Conservation (phyloP, 2,113 vertebrate genomes). For the Calyptomena viridis region DNA sequence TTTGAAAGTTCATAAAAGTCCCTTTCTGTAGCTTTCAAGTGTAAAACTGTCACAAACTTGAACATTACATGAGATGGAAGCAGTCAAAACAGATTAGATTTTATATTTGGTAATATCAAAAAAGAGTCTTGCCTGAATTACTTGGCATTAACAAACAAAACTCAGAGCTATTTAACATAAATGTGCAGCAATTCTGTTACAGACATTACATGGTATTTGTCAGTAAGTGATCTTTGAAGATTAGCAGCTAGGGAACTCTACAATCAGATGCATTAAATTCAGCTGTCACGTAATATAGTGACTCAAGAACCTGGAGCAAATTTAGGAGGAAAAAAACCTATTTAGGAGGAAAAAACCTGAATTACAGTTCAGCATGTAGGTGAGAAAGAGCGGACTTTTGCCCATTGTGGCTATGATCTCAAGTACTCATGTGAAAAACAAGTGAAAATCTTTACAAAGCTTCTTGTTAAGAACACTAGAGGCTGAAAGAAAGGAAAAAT, state of each 20-base stretch:
- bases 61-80: background rate
- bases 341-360: background rate
- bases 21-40: background rate
- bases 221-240: background rate
- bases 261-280: background rate
- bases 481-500: background rate
- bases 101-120: background rate
- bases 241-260: background rate
- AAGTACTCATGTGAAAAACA: background rate
- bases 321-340: background rate
- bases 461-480: background rate
- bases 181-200: background rate
- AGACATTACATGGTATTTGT: background rate
- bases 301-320: background rate
- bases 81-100: background rate
- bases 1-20: background rate
- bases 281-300: background rate
- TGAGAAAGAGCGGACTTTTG: background rate
- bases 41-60: background rate
- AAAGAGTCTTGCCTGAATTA: background rate
- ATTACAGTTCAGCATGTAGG: background rate
- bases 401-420: background rate
- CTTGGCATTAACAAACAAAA: background rate
- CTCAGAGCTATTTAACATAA: background rate
- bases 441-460: background rate